Conservation (phyloP, 1,140 invertebrate species). For the Idris sp. region DNA sequence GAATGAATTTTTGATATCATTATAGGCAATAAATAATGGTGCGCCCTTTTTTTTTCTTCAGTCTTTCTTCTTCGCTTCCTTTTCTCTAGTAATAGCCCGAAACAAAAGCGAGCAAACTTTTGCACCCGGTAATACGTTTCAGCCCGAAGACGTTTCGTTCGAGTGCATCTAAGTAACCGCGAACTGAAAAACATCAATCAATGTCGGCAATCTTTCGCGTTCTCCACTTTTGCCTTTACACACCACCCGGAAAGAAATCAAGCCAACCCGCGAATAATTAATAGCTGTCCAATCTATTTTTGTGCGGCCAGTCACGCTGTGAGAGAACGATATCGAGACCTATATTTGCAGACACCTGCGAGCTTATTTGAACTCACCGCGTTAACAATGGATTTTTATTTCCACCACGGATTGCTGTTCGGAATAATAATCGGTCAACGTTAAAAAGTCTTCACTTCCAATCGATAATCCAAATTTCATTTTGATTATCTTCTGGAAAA, state of each 20-base stretch:
- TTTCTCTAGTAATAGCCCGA: constrained; percentile 9
- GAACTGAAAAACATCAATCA: constrained; percentile 60
- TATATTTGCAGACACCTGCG: constrained; percentile 47
- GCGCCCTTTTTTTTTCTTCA: no score
- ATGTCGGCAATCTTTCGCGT: constrained; percentile 34
- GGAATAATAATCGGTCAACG: constrained; percentile 51
- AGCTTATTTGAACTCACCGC: constrained; percentile 41
- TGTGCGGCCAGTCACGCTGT: constrained; percentile 37
- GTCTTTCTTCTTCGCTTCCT: not conserved
- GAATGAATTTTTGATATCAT: constrained; percentile 54
- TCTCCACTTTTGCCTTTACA: constrained; percentile 33
- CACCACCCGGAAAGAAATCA: constrained; percentile 56
- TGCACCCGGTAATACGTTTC: constrained; percentile 18
- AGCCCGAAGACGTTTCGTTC: constrained; percentile 35
- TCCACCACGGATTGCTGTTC: constrained; percentile 16
- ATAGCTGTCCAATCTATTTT: constrained; percentile 61
- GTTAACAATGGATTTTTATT: constrained; percentile 55
- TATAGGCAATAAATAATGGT: constrained; percentile 42
- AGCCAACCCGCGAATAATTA: constrained; percentile 58
- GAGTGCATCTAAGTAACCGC: constrained; percentile 44
- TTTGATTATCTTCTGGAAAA: no score
- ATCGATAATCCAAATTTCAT: no score
- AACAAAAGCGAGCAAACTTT: constrained; percentile 43
- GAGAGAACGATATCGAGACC: constrained; percentile 48
- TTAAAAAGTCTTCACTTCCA: no score